phyloP scores from a whole-genome alignment of 1,140 invertebrate species.

The Camponotus vicinus region DNA sequence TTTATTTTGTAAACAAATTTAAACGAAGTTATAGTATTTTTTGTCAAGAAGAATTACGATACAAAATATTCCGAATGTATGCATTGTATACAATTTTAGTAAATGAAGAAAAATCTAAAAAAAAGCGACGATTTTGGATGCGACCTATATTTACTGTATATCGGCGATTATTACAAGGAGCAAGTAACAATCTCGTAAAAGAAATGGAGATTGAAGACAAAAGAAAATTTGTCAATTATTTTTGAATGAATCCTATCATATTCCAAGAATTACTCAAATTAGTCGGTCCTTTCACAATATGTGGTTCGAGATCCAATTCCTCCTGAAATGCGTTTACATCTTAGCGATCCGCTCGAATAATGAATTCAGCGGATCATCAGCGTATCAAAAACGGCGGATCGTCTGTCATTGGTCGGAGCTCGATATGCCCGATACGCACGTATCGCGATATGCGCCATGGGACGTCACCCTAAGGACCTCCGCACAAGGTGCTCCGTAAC shows the following conservation, averaged over 20 bases:
- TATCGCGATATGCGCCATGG: no score
- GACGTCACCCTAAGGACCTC: no score
- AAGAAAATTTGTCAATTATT: slow-evolving; percentile 17
- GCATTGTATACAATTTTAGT: background rate
- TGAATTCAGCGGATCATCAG: no score
- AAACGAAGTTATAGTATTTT: background rate
- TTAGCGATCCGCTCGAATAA: background rate
- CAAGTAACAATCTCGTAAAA: background rate
- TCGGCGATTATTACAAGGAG: background rate
- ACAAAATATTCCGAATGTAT: background rate
- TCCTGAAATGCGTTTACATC: background rate
- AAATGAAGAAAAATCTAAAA: background rate
- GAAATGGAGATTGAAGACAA: background rate
- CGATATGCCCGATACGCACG: no score
- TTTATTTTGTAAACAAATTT: background rate
- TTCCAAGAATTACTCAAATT: slow-evolving; percentile 5
- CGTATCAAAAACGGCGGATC: no score
- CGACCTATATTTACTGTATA: background rate
- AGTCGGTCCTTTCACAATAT: background rate
- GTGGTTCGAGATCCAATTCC: background rate
- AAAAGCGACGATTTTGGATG: background rate
- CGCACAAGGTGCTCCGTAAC: no score
- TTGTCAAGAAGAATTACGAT: background rate
- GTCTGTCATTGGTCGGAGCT: no score
- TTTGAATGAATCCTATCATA: background rate